These are phyloP conservation scores for Triops cancriformis DNA, from an alignment of 1,140 invertebrate species.

Conservation along the genomic window DNA sequence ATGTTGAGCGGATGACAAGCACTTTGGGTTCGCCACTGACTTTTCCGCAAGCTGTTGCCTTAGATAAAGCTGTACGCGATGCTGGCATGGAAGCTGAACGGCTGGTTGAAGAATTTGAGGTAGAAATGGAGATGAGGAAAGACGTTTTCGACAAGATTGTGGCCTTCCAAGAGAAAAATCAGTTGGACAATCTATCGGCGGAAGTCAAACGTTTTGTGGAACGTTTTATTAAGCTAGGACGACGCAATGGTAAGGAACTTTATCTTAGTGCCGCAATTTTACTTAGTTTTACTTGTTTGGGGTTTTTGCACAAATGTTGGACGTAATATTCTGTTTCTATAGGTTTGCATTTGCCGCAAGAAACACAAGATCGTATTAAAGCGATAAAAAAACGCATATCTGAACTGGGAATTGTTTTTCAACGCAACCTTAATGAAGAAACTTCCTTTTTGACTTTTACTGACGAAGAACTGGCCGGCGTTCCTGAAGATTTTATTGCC, in stretches of 20 bases:
- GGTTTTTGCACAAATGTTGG: constrained; percentile 19
- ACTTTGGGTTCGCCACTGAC: constrained; percentile 42
- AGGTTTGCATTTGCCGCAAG: constrained; percentile 44
- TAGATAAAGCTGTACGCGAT: constrained; percentile 43
- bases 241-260: constrained; percentile 42
- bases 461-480: constrained; percentile 42
- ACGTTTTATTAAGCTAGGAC: constrained; percentile 43
- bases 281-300: constrained; percentile 12
- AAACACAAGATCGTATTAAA: constrained; percentile 42
- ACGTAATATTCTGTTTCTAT: constrained; percentile 26
- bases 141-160: constrained; percentile 47
- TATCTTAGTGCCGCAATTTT: not conserved
- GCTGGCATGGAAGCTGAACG: constrained; percentile 44
- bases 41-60: constrained; percentile 42
- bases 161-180: constrained; percentile 37
- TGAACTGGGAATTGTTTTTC: constrained; percentile 45
- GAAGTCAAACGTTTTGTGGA: constrained; percentile 43
- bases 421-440: constrained; percentile 47
- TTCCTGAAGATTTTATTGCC: constrained; percentile 43
- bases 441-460: constrained; percentile 44
- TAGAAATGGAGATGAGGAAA: constrained; percentile 48
- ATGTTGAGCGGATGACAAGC: constrained; percentile 38
- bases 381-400: constrained; percentile 44
- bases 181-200: constrained; percentile 33
- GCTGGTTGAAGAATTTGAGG: constrained; percentile 45